Base-by-base conservation (phyloP, 1,140 invertebrate genomes). In the Megalonaias nervosa region DNA sequence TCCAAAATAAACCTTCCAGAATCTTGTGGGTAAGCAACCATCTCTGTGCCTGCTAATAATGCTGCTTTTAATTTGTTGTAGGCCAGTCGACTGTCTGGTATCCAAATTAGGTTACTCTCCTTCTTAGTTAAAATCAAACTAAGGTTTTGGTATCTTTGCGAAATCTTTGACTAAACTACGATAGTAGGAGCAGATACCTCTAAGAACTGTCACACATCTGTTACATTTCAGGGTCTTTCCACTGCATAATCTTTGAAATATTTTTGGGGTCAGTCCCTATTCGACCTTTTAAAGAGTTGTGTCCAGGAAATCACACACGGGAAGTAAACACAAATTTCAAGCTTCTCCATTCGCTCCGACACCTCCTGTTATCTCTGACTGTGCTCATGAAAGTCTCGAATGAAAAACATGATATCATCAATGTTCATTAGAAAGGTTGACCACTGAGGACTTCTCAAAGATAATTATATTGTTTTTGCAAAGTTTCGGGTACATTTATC, bases 1-100 rank as follows among this genome's bases (percentile, higher is more conserved):
- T 83, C 78, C 21, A 86, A 15, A 21, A 81, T 75, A 67, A 83
- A 86, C 5, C 2, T 31, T 31, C 5, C 31, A 31, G 31, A 31
- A 31, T 31, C 1, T 31, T 31, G 31, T 31, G 31, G 31, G 5
- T 31, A 31, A 31, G 31, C 31, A 31, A 31, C 31, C 5, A 1
- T 31, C 31, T 31, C 31, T 1, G 31, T 31, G 5, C 31, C 1
- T 31, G 31, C 5, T 31, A 31, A 31, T 31, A n/a, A n/a, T n/a
- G 31, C 31, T 31, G 31, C 31, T 31, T 31, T 31, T 31, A 31
- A 31, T 31, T 31, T 31, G 31, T 31, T 31, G 5, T 31, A 31
- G 31, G 5, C 31, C 31, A 31, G 31, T 1, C 5, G 31, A 31
- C 31, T 2, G 1, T 31, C 31, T 31, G 31, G 31, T 31, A 5